Evolutionary conservation across 2,888 invertebrate species (phyloP), one percentile per base, ranked within the genome.

Genomic region (Hofmannophila pseudospretella): DNA sequence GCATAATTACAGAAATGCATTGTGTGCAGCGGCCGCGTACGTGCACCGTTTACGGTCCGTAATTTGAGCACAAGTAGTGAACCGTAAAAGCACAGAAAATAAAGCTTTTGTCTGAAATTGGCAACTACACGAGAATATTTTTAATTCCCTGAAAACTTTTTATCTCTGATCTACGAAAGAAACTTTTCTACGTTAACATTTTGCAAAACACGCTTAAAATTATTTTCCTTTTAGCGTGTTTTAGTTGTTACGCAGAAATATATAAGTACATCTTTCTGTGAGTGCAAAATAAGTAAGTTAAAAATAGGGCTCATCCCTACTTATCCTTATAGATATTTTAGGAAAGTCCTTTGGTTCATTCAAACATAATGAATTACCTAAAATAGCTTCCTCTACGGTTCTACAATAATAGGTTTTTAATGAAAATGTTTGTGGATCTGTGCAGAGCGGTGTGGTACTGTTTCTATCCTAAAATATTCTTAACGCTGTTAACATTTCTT

Each of bases 1-100:
- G 66, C 67, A 73, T 80, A 81, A 84, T 82, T 76, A 78, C 76
- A 66, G 73, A 61, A 73, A 70, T 71, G 76, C 75, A 84, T 81
- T 80, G 79, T 80, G 56, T 49, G 49, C 58, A 9, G 53, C 62
- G 63, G 49, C 64, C 64, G 58, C 8, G 5, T 63, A 73, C 68
- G 72, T 72, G 71, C 59, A 45, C 64, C 65, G 69, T 67, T 73
- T 73, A 67, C 58, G 54, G 49, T 30, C 53, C 59, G 65, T 60
- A 64, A 77, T 80, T 73, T 72, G 58, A 58, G 61, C 56, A 60
- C 67, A 70, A 65, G 63, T 68, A 67, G 55, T 60, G 64, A 58
- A 61, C 54, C 58, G 57, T 58, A 51, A 68, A 67, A 50, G 58
- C 54, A 47, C 34, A 23, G 23, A 23, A 52, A 66, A 65, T 67